Percentiles rank a stretch among this genome's conserved stretches.
These are phyloP conservation scores for Poeciliopsis turrubarensis DNA, from an alignment of 2,113 vertebrate genomes.

Conservation along the genomic window DNA sequence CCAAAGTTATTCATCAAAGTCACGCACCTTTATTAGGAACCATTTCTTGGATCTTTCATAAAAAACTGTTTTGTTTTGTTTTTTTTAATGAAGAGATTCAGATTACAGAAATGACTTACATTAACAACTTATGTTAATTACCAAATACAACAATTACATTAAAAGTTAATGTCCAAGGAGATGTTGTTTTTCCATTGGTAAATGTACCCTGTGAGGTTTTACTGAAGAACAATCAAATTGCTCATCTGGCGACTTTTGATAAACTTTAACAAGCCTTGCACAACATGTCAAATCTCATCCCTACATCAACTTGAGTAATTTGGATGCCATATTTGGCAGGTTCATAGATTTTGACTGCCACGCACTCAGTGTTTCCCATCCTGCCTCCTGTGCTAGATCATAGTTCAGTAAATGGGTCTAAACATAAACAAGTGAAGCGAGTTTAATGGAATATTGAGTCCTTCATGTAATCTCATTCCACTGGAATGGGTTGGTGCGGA, in stretches of 20 bases:
- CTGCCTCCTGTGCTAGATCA: too few relatives aligned
- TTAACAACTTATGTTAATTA: not conserved
- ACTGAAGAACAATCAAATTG: too few relatives aligned
- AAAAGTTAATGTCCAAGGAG: not conserved
- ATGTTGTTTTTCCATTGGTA: not conserved
- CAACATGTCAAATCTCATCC: too few relatives aligned
- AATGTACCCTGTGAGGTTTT: not conserved
- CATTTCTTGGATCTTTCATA: not conserved
- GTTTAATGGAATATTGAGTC: too few relatives aligned
- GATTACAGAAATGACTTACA: not conserved
- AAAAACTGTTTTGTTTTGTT: not conserved
- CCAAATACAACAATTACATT: not conserved
- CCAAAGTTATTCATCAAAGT: not conserved
- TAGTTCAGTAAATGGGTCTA: not conserved
- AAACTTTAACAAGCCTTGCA: too few relatives aligned
- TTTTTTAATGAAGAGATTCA: not conserved
- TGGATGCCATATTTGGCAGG: too few relatives aligned
- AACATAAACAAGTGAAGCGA: too few relatives aligned
- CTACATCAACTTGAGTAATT: too few relatives aligned
- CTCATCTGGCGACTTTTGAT: too few relatives aligned
- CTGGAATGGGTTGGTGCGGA: too few relatives aligned
- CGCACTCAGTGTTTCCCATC: not conserved
- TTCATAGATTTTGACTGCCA: too few relatives aligned
- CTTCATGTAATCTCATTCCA: too few relatives aligned
- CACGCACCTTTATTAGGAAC: not conserved